Evolutionary conservation across 2,113 vertebrate genomes (phyloP).

Genomic region (Eidolon helvum): DNA sequence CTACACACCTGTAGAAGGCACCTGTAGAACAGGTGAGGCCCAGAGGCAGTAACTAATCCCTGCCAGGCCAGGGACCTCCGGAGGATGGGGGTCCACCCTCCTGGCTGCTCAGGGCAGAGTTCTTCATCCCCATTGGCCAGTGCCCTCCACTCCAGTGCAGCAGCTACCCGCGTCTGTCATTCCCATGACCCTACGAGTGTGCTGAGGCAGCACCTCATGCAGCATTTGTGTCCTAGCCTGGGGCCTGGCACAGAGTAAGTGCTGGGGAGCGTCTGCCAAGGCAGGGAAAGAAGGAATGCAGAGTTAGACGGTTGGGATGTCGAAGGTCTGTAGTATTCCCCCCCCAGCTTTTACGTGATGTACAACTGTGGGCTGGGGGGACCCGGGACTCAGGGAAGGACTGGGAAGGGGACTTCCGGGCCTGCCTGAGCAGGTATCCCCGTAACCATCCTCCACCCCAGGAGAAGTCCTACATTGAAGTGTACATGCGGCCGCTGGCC

Average conservation of each 20-base stretch:
- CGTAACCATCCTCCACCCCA: conserved; percentile 59
- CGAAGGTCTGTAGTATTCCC: neutral
- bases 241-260: neutral
- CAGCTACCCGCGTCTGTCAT: neutral
- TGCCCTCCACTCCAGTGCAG: neutral
- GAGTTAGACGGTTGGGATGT: neutral
- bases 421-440: neutral
- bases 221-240: neutral
- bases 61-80: neutral
- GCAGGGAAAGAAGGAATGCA: neutral
- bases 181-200: neutral
- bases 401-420: neutral
- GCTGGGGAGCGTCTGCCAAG: neutral
- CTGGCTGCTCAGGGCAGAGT: neutral
- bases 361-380: neutral
- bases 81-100: neutral
- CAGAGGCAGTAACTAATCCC: neutral
- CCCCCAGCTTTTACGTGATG: neutral
- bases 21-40: neutral
- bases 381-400: neutral
- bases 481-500: conserved; percentile 89
- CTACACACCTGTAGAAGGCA: neutral
- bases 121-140: neutral
- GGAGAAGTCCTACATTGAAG: conserved; percentile 89
- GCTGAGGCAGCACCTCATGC: neutral